phyloP scores from a whole-genome alignment of 2,888 invertebrate genomes.

The Sinelater perroti region DNA sequence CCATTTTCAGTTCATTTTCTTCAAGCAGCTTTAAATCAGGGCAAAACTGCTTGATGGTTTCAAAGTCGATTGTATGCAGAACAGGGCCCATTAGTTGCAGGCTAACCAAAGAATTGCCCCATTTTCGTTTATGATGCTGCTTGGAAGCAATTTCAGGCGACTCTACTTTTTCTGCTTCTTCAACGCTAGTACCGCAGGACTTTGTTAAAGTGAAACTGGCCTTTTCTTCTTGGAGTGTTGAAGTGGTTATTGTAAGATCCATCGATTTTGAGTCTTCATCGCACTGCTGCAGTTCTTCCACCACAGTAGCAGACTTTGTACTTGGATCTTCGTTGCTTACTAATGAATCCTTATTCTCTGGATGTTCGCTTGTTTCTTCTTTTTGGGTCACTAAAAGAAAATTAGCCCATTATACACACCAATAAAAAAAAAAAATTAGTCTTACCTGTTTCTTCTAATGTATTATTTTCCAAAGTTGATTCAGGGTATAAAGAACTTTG shows the following conservation, averaged over 20 bases:
- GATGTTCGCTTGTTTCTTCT: neutral
- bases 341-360: neutral
- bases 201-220: constrained; percentile 20
- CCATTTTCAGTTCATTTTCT: constrained; percentile 55
- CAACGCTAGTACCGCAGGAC: constrained; percentile 20
- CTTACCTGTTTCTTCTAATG: constrained; percentile 26
- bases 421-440: constrained; percentile 1
- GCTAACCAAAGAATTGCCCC: constrained; percentile 38
- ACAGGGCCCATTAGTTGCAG: constrained; percentile 27
- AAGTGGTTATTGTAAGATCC: constrained; percentile 6
- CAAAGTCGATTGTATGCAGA: constrained; percentile 48
- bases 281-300: constrained; percentile 6
- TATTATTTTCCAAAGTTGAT: neutral
- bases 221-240: constrained; percentile 33
- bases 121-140: constrained; percentile 29
- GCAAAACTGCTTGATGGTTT: constrained; percentile 53
- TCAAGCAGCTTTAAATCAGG: constrained; percentile 53
- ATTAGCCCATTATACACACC: neutral
- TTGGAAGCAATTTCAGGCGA: constrained; percentile 10
- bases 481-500: too few species aligned
- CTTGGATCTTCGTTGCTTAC: neutral
- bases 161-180: constrained; percentile 13
- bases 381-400: neutral
- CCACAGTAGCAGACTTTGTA: neutral
- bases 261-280: constrained; percentile 21